These are phyloP conservation scores for Orestias chungarensis DNA, from an alignment of 2,797 vertebrate species.

Conservation along the genomic window DNA sequence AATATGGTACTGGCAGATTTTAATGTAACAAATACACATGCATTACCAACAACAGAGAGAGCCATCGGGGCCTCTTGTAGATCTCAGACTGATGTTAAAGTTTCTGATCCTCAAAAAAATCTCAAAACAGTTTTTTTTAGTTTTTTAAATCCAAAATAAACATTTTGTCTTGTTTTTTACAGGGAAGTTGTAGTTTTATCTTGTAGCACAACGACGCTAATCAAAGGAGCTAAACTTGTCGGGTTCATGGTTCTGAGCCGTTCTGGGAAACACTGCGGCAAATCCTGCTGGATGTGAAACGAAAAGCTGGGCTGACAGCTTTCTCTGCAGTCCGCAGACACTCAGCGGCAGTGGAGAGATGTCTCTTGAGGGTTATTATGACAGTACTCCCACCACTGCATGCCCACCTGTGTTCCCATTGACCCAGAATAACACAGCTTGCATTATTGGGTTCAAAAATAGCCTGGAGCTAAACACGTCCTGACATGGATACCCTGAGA, in stretches of 20 bases:
- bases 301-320: conserved; percentile 5
- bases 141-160: too few relatives aligned
- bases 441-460: conserved; percentile 60
- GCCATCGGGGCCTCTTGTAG: too few relatives aligned
- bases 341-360: conserved; percentile 2
- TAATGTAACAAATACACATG: too few relatives aligned
- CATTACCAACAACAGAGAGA: too few relatives aligned
- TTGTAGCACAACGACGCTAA: too few relatives aligned
- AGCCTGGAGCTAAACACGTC: conserved; percentile 54
- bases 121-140: too few relatives aligned
- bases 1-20: too few relatives aligned
- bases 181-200: neutral
- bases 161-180: too few relatives aligned
- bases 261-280: neutral
- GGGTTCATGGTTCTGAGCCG: neutral
- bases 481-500: conserved; percentile 45
- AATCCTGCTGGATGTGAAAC: conserved; percentile 2
- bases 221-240: neutral
- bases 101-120: too few relatives aligned
- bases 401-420: conserved; percentile 13
- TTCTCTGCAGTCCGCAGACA: conserved; percentile 8
- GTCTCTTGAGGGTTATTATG: conserved; percentile 13
- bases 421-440: conserved; percentile 58
- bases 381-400: conserved; percentile 10
- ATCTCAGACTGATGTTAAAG: too few relatives aligned